phyloP scores from a whole-genome alignment of 1,140 invertebrate genomes.

The Orchestia grillus region DNA sequence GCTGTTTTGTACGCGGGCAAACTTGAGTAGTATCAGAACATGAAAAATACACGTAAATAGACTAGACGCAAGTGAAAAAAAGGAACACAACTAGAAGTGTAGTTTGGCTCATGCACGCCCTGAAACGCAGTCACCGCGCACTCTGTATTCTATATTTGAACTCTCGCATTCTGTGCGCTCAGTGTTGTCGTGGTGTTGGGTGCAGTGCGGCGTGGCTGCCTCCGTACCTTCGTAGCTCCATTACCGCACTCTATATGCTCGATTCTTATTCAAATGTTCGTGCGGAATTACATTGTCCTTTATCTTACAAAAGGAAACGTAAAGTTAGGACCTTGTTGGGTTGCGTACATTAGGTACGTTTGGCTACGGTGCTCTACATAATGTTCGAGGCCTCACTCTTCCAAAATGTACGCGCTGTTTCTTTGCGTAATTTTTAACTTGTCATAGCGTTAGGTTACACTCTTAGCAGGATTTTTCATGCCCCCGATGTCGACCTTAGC shows the following conservation, averaged over 20 bases:
- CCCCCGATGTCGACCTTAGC: neutral
- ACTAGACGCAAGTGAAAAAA: neutral
- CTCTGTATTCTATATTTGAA: neutral
- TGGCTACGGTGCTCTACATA: neutral
- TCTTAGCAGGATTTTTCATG: neutral
- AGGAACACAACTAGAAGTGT: neutral
- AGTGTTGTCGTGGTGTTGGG: neutral
- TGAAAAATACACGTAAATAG: neutral
- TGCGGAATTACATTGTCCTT: too few species aligned
- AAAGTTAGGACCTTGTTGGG: neutral
- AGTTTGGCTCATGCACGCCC: neutral
- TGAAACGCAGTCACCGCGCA: neutral
- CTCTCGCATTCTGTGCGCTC: neutral
- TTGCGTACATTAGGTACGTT: neutral
- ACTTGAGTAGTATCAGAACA: neutral
- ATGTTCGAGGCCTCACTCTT: neutral
- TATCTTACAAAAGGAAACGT: too few species aligned
- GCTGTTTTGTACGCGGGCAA: neutral
- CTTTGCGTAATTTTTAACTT: neutral
- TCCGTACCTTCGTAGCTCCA: neutral
- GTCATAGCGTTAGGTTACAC: neutral
- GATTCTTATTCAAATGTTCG: neutral
- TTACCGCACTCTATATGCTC: neutral
- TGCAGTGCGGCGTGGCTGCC: neutral
- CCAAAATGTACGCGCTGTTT: neutral